Percentiles rank a stretch among this genome's conserved stretches.
Evolutionary conservation across 2,797 vertebrate genomes (phyloP).

Genomic region (Ficedula albicollis): DNA sequence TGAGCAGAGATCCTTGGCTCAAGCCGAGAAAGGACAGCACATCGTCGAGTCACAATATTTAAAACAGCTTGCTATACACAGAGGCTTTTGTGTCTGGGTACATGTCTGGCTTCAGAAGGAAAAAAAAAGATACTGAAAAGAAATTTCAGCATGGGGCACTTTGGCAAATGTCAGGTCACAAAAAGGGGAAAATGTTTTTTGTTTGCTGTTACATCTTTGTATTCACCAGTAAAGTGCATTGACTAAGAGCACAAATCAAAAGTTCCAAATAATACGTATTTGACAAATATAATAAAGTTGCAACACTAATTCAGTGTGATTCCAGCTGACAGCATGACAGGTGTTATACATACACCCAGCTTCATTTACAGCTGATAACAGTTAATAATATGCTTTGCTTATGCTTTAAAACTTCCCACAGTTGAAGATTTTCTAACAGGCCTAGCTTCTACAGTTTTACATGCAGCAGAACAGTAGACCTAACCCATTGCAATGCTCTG

Average conservation of each 20-base stretch:
- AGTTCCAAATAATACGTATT: slow-evolving; percentile 69
- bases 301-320: slow-evolving; percentile 21
- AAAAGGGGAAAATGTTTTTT: slow-evolving; percentile 84
- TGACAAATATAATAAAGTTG: slow-evolving; percentile 67
- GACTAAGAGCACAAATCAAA: slow-evolving; percentile 64
- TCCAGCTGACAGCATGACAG: slow-evolving; percentile 3
- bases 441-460: slow-evolving; percentile 4
- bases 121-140: slow-evolving; percentile 85
- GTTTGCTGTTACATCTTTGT: slow-evolving; percentile 83
- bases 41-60: slow-evolving; percentile 88
- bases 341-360: background rate
- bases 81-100: slow-evolving; percentile 82
- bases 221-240: slow-evolving; percentile 65
- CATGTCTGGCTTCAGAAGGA: slow-evolving; percentile 80
- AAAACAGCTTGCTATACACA: slow-evolving; percentile 89
- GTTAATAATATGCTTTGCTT: background rate
- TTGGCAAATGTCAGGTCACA: slow-evolving; percentile 92
- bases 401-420: slow-evolving; percentile 1
- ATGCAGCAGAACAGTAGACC: background rate
- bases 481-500: background rate
- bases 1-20: slow-evolving; percentile 84
- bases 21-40: slow-evolving; percentile 88
- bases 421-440: slow-evolving; percentile 28
- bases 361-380: slow-evolving; percentile 39
- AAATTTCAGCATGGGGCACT: slow-evolving; percentile 89